Base-by-base conservation (phyloP, 1,140 invertebrate species). In the Achatina immaculata region DNA sequence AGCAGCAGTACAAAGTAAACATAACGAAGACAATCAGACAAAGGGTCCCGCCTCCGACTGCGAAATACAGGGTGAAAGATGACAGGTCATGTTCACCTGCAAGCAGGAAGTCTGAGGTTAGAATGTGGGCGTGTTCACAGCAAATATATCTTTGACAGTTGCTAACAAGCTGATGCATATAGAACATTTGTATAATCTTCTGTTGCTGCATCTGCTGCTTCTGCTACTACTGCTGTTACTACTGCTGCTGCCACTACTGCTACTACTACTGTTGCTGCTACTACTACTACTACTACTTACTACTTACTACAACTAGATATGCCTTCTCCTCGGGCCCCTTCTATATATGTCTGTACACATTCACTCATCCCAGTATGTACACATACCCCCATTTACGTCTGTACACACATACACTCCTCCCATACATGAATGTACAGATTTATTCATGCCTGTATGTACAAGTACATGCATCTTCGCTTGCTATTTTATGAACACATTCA, bases 241-340 rank as follows among this genome's bases (percentile, higher is more conserved):
- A 28, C 62, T 66, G n/a, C 62, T 66, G n/a, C n/a, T 66, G n/a
- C 62, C n/a, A 66, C 62, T 66, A 28, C 62, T 66, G n/a, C 62
- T 66, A 9, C 62, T 28, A 66, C 62, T 66, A 28, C 62, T 66
- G 34, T 24, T 66, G n/a, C 62, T 66, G 7, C 62, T 19, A 19
- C 45, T 48, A 19, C 45, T 48, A 19, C 45, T 48, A 19, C 45
- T 7, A 48, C 45, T 48, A 48, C 45, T 48, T 11, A n/a, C n/a
- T n/a, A n/a, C n/a, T 19, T 48, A 48, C 45, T 48, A 48, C 45
- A 48, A 48, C 45, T 48, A 48, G 7, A 11, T 48, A 48, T 19
- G 7, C 7, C 45, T 48, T 11, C 45, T 48, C 7, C 45, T 48
- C 7, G 7, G 19, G 19, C 45, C 19, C 7, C 45, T 48, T 19